These are phyloP conservation scores for Trichogramma pretiosum DNA, from an alignment of 1,140 invertebrate genomes.

Conservation along the genomic window DNA sequence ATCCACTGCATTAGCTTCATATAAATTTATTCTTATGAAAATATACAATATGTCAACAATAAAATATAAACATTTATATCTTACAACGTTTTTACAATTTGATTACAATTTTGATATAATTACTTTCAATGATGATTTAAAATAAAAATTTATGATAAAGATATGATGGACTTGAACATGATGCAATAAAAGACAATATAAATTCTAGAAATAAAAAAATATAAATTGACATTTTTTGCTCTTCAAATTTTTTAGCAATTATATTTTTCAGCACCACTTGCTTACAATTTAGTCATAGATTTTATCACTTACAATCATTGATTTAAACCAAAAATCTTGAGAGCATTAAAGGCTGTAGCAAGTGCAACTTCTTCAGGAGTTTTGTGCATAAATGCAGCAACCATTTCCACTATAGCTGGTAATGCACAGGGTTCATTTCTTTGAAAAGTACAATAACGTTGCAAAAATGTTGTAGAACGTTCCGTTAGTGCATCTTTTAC, in stretches of 20 bases:
- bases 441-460: conserved; percentile 87
- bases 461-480: conserved; percentile 62
- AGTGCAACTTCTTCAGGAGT: conserved; percentile 84
- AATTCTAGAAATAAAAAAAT: not conserved
- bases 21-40: conserved; percentile 35
- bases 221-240: not conserved
- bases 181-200: not conserved
- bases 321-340: conserved; percentile 84
- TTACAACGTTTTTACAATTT: conserved; percentile 13
- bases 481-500: conserved; percentile 82
- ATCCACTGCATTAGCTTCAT: too few species aligned
- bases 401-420: conserved; percentile 86
- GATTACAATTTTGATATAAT: conserved; percentile 10
- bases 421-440: conserved; percentile 91
- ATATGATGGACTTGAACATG: too few species aligned
- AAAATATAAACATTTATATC: conserved; percentile 22
- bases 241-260: not conserved
- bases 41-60: conserved; percentile 33
- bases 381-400: conserved; percentile 81
- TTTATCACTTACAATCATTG: conserved; percentile 47
- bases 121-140: conserved; percentile 3
- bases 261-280: not conserved
- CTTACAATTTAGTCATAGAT: not conserved
- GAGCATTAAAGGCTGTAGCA: conserved; percentile 85
- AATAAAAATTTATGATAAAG: conserved; percentile 1